Evolutionary conservation across 2,888 invertebrate species (phyloP), one percentile per base, ranked within the genome.

Genomic region (Orthosia cruda): DNA sequence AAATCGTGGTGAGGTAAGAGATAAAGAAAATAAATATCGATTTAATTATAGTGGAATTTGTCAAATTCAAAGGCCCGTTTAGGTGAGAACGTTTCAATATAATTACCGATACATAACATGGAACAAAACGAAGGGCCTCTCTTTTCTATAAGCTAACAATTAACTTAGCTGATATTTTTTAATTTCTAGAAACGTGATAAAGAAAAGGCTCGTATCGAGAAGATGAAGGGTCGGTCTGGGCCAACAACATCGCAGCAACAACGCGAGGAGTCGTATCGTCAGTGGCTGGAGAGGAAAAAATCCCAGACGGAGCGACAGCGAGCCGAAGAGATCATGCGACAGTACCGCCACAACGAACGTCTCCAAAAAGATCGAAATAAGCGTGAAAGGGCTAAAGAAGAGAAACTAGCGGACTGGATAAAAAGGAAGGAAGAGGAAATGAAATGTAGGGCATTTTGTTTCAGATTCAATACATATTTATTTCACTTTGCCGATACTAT

Each of bases 341-440:
- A 91, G 80, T 95, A 91, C 73, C 88, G 92, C 26, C 89, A 91
- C 52, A 92, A 91, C 5, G 94, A 95, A 82, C 94, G 94, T 26
- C 83, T 92, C 1, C 95, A 95, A 76, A 93, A 93, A 68, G 95
- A 97, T 70, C 91, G 94, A 0, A 88, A 82, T 45, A 95, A 93
- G 80, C 94, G 94, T 2, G 93, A 95, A 63, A 91, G 91, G 52
- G 92, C 91, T 50, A 96, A 96, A 77, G 95, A 96, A 57, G 96
- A 97, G 66, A 97, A 97, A 81, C 92, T 97, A 45, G 94, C 95
- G 50, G 96, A 93, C 58, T 98, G 98, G 98, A 93, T 97, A 47
- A 95, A 95, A 65, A 97, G 94, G 84, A 98, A 98, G 81, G 97
- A 97, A 71, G 97, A 97, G 74, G 94, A 95, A 18, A 96, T 97